A percentile compares a stretch with the other conserved stretches of the same genome.
These are phyloP conservation scores for Melieria omissa DNA, from an alignment of 2,888 invertebrate genomes.

Conservation along the genomic window DNA sequence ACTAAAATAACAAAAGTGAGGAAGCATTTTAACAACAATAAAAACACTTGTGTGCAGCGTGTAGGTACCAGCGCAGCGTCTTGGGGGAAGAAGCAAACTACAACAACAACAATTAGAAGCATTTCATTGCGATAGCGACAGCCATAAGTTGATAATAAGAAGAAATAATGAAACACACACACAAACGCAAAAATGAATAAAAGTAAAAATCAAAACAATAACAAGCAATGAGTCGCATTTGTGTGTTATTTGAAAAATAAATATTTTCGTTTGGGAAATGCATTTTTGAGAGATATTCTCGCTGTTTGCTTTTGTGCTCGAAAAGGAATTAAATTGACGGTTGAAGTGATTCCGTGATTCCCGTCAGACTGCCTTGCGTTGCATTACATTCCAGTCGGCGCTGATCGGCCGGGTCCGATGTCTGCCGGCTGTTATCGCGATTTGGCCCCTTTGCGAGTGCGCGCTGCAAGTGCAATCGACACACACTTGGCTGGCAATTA, in stretches of 20 bases:
- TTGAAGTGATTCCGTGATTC: too few relatives aligned
- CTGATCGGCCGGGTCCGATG: too few relatives aligned
- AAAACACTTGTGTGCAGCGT: constrained; percentile 11
- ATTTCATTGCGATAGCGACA: background rate
- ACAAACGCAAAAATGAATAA: background rate
- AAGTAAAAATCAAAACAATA: constrained; percentile 4
- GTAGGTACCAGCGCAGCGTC: constrained; percentile 1
- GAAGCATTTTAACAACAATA: constrained; percentile 28
- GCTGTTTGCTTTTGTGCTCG: too few relatives aligned
- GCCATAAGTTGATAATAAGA: constrained; percentile 12
- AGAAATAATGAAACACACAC: background rate
- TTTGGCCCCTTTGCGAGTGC: too few relatives aligned
- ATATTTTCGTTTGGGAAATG: constrained; percentile 23
- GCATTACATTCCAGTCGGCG: too few relatives aligned
- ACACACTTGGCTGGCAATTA: constrained; percentile 19
- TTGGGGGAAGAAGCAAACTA: background rate
- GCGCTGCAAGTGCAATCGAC: too few relatives aligned
- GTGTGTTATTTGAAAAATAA: constrained; percentile 25
- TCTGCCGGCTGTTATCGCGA: too few relatives aligned
- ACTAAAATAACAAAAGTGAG: constrained; percentile 25
- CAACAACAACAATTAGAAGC: constrained; percentile 24
- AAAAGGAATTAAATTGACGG: background rate
- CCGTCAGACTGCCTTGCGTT: too few relatives aligned
- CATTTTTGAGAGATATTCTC: background rate
- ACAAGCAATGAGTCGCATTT: constrained; percentile 8